Base-by-base conservation (phyloP, 2,797 vertebrate species). In the Lemur catta region DNA sequence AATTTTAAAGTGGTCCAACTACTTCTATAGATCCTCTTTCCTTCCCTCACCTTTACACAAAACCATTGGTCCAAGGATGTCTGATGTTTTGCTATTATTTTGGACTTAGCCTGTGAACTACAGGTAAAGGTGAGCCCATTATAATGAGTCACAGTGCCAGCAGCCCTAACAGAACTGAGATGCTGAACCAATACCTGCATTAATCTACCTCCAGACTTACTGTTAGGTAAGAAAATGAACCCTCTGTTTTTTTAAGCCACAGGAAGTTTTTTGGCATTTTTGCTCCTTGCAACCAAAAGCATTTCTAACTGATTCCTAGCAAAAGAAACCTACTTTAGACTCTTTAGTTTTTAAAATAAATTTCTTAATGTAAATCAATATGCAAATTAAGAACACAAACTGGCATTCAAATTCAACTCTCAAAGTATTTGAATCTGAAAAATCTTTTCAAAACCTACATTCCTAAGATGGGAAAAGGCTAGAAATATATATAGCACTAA, bases 391-490 rank as follows among this genome's bases (percentile, higher is more conserved):
- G 65, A 84, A 38, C 1, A 71, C 52, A 89, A 69, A 75, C 14
- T 46, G 33, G 15, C 28, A 84, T 87, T 80, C 71, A 78, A 20
- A 38, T 41, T 15, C 35, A 52, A 6, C 41, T 90, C 38, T 38
- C 48, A 86, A 89, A 82, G 48, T 59, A 38, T 96, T n/a, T 82
- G 63, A 93, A 65, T 92, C 35, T 74, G 61, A 88, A 93, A 78
- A 69, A 63, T 20, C 1, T 78, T 82, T 85, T 1, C 59, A 38
- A 57, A 52, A 61, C 0, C 17, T 92, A 30, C n/a, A 33, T 30
- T 71, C 78, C 48, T 33, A 55, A 89, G 10, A 12, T 2, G 84
- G 38, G 59, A 72, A 48, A 76, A 65, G 38, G 22, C 28, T 79
- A 26, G 17, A 59, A 74, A 67, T 7, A 30, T 13, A 26, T 20